Evolutionary conservation across 2,113 vertebrate species (phyloP).

Genomic region (Columba livia): DNA sequence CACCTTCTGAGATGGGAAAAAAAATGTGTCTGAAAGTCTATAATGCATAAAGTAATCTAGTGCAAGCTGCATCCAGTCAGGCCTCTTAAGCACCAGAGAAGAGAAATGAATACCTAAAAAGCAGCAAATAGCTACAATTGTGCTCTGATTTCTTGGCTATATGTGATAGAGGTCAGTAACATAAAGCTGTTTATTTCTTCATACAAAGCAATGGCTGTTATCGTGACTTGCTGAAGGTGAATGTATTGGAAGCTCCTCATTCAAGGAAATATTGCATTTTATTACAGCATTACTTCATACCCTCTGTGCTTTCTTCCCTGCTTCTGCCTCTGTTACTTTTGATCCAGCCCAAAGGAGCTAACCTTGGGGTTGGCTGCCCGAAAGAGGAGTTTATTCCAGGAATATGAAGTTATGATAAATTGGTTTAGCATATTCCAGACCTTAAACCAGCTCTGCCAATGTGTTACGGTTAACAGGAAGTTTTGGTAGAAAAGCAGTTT

Average conservation of each 20-base stretch:
- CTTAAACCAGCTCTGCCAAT: background rate
- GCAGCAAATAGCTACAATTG: slow-evolving; percentile 1
- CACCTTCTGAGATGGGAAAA: background rate
- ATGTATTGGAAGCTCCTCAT: background rate
- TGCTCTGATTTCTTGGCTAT: background rate
- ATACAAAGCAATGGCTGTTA: background rate
- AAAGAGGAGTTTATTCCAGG: background rate
- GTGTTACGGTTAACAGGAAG: rapidly evolving
- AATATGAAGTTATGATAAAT: background rate
- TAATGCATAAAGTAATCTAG: slow-evolving; percentile 28
- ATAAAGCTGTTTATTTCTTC: slow-evolving; percentile 30
- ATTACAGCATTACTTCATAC: background rate
- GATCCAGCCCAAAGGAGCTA: background rate
- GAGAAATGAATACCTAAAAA: slow-evolving; percentile 41
- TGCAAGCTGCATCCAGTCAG: background rate
- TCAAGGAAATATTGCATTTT: background rate
- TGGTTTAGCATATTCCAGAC: background rate
- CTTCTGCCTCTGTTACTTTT: background rate
- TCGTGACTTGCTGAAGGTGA: background rate
- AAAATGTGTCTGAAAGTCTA: background rate
- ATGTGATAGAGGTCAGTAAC: slow-evolving; percentile 14
- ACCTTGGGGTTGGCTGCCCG: background rate
- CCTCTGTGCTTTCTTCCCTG: background rate
- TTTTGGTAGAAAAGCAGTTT: background rate
- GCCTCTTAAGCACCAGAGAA: background rate